These are phyloP conservation scores for Leucozona laternaria DNA, from an alignment of 2,888 invertebrate genomes.

Conservation along the genomic window DNA sequence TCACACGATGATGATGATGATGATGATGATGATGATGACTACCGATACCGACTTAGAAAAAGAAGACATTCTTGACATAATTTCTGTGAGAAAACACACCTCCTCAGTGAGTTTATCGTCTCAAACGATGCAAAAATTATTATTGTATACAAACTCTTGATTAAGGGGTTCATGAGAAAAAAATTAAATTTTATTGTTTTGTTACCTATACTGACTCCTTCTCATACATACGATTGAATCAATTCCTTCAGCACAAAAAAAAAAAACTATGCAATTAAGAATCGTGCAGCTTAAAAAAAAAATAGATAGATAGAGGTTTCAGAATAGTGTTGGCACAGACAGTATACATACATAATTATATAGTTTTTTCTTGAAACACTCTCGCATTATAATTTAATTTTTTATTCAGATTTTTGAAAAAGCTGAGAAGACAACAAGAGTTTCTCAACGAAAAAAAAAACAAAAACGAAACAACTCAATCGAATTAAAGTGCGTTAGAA, in stretches of 20 bases:
- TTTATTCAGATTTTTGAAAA: too few relatives aligned
- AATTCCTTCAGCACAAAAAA: not conserved
- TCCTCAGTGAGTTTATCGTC: conserved; percentile 25
- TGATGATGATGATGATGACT: not conserved
- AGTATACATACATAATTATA: too few relatives aligned
- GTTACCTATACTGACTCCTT: not conserved
- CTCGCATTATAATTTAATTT: too few relatives aligned
- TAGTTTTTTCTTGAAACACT: too few relatives aligned
- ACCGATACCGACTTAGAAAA: not conserved
- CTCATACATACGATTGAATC: not conserved
- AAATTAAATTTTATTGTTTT: not conserved
- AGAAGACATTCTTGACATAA: conserved; percentile 64
- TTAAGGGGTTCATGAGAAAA: conserved; percentile 6
- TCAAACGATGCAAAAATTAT: not conserved
- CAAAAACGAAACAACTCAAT: too few relatives aligned
- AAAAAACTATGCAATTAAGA: not conserved
- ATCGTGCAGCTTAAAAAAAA: not conserved
- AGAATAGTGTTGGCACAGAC: too few relatives aligned
- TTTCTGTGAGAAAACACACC: conserved; percentile 52
- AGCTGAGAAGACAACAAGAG: too few relatives aligned
- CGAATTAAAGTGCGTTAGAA: too few relatives aligned
- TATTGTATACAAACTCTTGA: not conserved
- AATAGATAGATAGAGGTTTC: not conserved
- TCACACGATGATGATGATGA: not conserved
- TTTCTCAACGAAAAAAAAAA: too few relatives aligned